Percentiles rank a stretch among this genome's conserved stretches.
Conservation (phyloP, 2,797 vertebrate genomes). For the Eulemur albifrons region DNA sequence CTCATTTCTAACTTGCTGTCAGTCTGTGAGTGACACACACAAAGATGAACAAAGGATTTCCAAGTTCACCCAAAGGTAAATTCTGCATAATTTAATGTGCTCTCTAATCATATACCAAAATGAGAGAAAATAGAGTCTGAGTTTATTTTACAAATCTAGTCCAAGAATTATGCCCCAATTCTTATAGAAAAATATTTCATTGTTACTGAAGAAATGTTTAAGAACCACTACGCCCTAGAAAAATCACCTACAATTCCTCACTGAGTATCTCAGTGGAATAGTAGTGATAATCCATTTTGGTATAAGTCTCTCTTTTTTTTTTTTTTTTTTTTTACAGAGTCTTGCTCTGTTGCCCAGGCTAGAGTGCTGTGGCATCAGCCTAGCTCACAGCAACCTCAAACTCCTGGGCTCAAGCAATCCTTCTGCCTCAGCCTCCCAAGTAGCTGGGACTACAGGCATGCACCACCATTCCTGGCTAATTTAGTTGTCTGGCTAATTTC, state of each 20-base stretch:
- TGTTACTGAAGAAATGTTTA: neutral
- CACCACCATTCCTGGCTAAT: too few relatives aligned
- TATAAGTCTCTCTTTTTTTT: neutral
- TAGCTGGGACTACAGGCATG: too few relatives aligned
- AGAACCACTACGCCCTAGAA: neutral
- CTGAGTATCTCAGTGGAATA: neutral
- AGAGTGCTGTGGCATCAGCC: too few relatives aligned
- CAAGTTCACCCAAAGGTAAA: neutral
- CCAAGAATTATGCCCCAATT: neutral
- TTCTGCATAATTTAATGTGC: neutral
- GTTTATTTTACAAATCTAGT: neutral
- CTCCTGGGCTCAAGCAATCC: too few relatives aligned
- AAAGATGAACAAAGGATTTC: neutral
- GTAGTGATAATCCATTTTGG: neutral
- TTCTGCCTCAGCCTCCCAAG: too few relatives aligned
- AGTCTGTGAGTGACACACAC: neutral
- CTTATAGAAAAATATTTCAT: conserved; percentile 5
- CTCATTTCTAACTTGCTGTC: neutral
- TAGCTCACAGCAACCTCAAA: too few relatives aligned
- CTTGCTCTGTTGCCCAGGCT: too few relatives aligned
- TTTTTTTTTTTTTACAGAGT: too few relatives aligned
- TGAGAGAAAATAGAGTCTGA: neutral
- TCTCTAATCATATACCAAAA: neutral
- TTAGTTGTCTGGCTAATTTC: too few relatives aligned
- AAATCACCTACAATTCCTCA: neutral